These are phyloP conservation scores for Rhimphoctona megacephalus DNA, from an alignment of 2,888 invertebrate species.

Conservation along the genomic window DNA sequence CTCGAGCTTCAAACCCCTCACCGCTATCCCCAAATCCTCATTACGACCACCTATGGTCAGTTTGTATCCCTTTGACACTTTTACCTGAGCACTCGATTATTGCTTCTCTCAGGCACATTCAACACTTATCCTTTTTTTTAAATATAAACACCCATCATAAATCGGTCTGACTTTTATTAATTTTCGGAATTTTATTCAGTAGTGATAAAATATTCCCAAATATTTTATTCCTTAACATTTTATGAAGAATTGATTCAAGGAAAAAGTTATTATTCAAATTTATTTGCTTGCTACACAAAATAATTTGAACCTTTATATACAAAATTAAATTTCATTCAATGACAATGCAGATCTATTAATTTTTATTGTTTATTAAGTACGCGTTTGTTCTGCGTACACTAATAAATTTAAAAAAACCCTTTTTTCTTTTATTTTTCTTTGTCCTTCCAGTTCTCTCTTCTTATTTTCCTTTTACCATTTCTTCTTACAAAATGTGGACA, in stretches of 20 bases:
- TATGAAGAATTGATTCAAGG: neutral
- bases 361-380: neutral
- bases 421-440: neutral
- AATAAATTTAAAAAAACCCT: neutral
- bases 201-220: neutral
- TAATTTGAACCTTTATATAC: neutral
- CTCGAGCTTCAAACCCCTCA: neutral
- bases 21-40: conserved; percentile 6
- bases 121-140: conserved; percentile 8
- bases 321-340: neutral
- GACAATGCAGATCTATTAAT: neutral
- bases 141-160: neutral
- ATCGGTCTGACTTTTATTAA: neutral
- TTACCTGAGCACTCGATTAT: conserved; percentile 65
- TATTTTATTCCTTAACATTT: neutral
- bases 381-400: neutral
- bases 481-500: neutral
- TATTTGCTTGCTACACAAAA: neutral
- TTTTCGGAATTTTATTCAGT: neutral
- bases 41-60: neutral
- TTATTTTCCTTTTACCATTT: neutral
- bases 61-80: conserved; percentile 32
- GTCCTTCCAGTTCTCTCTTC: neutral
- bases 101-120: neutral
- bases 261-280: neutral